Evolutionary conservation across 2,888 invertebrate species (phyloP).

Genomic region (Caenorhabditis becei): DNA sequence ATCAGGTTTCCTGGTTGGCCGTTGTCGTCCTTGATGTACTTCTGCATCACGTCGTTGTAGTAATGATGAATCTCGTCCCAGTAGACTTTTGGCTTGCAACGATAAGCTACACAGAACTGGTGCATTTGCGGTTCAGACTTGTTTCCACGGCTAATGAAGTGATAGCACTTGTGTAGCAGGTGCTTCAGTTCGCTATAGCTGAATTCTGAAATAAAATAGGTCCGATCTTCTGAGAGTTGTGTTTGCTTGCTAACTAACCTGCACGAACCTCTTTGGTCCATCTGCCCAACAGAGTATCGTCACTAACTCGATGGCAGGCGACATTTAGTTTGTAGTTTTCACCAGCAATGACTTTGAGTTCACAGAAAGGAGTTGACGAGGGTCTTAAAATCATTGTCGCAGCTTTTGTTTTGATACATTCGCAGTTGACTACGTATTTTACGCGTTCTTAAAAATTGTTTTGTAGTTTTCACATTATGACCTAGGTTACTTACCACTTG

Average conservation of each 20-base stretch:
- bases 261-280: slow-evolving; percentile 57
- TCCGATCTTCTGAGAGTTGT: too few relatives aligned
- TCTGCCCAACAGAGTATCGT: slow-evolving; percentile 13
- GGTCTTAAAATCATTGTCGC: slow-evolving; percentile 11
- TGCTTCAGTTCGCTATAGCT: slow-evolving; percentile 55
- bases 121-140: slow-evolving; percentile 60
- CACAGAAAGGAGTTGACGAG: slow-evolving; percentile 3
- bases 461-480: background rate
- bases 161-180: slow-evolving; percentile 59
- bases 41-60: slow-evolving; percentile 74
- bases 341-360: slow-evolving; percentile 37
- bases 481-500: slow-evolving; percentile 32
- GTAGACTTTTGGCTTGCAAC: slow-evolving; percentile 75
- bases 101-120: slow-evolving; percentile 67
- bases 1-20: slow-evolving; percentile 79
- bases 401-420: slow-evolving; percentile 8
- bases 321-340: slow-evolving; percentile 43
- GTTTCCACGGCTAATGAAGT: slow-evolving; percentile 42
- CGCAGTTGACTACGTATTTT: slow-evolving; percentile 15
- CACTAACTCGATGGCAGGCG: slow-evolving; percentile 6
- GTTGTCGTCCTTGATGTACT: slow-evolving; percentile 79
- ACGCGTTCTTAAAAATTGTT: slow-evolving; percentile 15
- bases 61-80: slow-evolving; percentile 75
- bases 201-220: slow-evolving; percentile 68
- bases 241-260: slow-evolving; percentile 14